Base-by-base conservation (phyloP, 2,113 vertebrate species). In the Paratilapia polleni region DNA sequence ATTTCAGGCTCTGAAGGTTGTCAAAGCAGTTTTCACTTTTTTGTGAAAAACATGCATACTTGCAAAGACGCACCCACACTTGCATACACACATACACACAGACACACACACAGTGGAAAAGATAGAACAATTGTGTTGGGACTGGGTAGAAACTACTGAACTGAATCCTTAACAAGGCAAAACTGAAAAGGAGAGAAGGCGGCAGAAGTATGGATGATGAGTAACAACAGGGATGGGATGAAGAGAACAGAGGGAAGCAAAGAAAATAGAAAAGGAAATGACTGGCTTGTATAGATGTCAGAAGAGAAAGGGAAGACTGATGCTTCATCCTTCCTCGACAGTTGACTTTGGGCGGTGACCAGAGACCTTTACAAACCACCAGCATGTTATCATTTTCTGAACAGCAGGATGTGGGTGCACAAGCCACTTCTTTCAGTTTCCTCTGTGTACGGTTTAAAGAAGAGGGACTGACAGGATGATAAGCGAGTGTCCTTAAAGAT, bases 401-500 rank as follows among this genome's bases (percentile, higher is more conserved):
- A 83, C 70, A 34, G 28, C 28, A 56, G 22, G 26, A 57, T 60
- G 26, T 31, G 28, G 41, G 54, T 38, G 4, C 38, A 22, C n/a
- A 36, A 56, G 73, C 31, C 57, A 13, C 15, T 56, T 62, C 61
- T 61, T 49, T 22, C 20, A 41, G 52, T 26, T 77, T 80, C 31
- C n/a, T 17, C 8, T 68, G 60, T 73, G 43, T 60, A n/a, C 24
- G 66, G 85, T 62, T 84, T 61, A 68, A 68, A 61, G 43, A 73
- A 2, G 24, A 76, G 19, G 26, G 26, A 52, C 61, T 77, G 81
- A 89, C 81, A 82, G 70, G 83, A 82, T 77, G 83, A 77, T 70
- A 87, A 70, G 75, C 15, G 11, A 80, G 20, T 63, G 75, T 88
- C 80, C 78, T 91, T 93, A 73, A 84, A 77, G 86, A 88, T 47